Conservation (phyloP, 1,140 invertebrate genomes). For the Aphaenogaster floridana region DNA sequence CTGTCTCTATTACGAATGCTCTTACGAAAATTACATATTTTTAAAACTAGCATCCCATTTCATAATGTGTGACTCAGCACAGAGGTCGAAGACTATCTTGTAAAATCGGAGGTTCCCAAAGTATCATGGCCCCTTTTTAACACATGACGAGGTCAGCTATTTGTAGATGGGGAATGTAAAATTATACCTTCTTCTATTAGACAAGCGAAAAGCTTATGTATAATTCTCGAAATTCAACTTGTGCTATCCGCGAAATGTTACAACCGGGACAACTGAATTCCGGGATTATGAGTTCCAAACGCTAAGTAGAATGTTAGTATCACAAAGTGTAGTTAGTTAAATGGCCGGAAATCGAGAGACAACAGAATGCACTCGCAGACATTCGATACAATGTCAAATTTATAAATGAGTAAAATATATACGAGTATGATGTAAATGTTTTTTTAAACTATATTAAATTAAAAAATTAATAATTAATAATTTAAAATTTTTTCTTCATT, state of each 20-base stretch:
- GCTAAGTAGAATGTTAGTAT: conserved; percentile 43
- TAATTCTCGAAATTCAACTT: conserved; percentile 43
- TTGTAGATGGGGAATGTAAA: conserved; percentile 21
- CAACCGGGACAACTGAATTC: conserved; percentile 21
- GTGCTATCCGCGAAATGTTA: conserved; percentile 26
- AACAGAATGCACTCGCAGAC: conserved; percentile 10
- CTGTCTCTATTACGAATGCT: not conserved
- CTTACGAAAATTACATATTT: conserved; percentile 20
- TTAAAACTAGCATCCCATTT: conserved; percentile 1
- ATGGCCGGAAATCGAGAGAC: conserved; percentile 1
- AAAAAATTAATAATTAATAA: not conserved
- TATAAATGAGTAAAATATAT: conserved; percentile 15
- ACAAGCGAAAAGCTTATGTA: conserved; percentile 7
- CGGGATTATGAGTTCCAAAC: conserved; percentile 29
- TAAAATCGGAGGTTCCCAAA: conserved; percentile 7
- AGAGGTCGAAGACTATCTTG: conserved; percentile 5
- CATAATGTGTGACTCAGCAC: not conserved
- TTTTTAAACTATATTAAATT: not conserved
- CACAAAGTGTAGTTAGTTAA: conserved; percentile 27
- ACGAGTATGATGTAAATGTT: not conserved
- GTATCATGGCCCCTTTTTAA: conserved; percentile 28
- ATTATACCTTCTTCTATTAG: conserved; percentile 22
- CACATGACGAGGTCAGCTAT: conserved; percentile 45
- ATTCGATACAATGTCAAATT: not conserved
- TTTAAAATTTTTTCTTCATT: not conserved